Evolutionary conservation across 37 sponge, comb jelly and placozoan genomes (phyloP).

Genomic region (Bolinopsis microptera): DNA sequence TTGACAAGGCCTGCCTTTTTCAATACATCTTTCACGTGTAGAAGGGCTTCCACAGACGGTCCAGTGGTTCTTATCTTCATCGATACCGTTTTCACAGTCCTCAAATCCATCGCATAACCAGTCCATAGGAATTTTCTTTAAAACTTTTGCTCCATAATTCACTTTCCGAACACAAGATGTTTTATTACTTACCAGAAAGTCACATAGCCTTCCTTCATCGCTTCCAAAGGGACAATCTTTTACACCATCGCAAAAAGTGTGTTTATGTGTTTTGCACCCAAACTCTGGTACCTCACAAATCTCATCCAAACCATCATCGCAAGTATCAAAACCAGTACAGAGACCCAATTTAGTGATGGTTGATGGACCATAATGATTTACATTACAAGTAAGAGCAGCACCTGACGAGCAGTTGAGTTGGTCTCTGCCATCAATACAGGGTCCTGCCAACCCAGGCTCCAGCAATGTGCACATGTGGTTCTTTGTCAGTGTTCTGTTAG

Average conservation of each 20-base stretch:
- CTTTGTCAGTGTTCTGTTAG: neutral
- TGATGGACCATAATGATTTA: neutral
- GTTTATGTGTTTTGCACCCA: conserved; percentile 11
- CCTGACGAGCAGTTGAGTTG: neutral
- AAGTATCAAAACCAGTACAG: neutral
- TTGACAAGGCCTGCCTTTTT: neutral
- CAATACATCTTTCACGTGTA: neutral
- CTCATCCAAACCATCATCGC: conserved; percentile 1
- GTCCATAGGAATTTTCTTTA: neutral
- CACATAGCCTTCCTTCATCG: neutral
- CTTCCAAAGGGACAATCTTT: neutral
- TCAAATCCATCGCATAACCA: neutral
- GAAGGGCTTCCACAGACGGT: neutral
- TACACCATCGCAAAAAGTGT: neutral
- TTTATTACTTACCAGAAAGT: neutral
- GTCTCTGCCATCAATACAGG: neutral
- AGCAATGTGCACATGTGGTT: conserved; percentile 3
- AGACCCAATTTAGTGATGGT: neutral
- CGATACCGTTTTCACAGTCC: neutral
- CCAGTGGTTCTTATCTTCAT: neutral
- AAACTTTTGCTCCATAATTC: too few relatives aligned
- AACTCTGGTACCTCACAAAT: neutral
- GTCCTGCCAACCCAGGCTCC: neutral
- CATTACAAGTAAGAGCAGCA: neutral
- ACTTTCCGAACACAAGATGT: neutral